Percentiles rank a stretch among this genome's conserved stretches.
phyloP scores from a whole-genome alignment of 2,113 vertebrate species.

The Zosterops lateralis region DNA sequence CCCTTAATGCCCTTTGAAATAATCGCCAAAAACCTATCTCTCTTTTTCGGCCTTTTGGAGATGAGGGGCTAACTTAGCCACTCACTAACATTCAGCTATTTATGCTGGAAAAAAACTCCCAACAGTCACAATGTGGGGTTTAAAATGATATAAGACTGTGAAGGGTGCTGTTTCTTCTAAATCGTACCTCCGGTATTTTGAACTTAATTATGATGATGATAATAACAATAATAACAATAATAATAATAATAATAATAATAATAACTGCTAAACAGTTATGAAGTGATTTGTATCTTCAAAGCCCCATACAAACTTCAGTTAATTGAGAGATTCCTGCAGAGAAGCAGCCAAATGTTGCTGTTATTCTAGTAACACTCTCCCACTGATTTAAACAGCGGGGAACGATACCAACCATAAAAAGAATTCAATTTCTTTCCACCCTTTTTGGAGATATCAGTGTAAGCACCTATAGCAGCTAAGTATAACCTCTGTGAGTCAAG shows the following conservation, averaged over 20 bases:
- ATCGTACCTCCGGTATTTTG: neutral
- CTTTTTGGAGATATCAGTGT: neutral
- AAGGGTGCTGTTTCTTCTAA: neutral
- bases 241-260: constrained; percentile 10
- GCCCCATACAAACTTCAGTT: neutral
- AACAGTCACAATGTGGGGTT: neutral
- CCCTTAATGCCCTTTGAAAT: neutral
- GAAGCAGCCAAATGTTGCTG: neutral
- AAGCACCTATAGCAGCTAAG: neutral
- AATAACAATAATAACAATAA: constrained; percentile 17
- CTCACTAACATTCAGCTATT: neutral
- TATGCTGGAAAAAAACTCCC: neutral
- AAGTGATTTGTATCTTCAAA: constrained; percentile 37
- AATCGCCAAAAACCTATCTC: neutral
- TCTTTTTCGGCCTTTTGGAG: neutral
- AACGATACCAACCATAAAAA: neutral
- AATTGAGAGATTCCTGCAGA: constrained; percentile 28
- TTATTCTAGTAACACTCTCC: neutral
- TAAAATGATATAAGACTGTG: neutral
- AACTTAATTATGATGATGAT: constrained; percentile 12
- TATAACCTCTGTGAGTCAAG: neutral
- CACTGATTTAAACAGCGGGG: neutral
- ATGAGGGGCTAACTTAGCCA: neutral
- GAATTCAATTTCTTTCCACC: neutral
- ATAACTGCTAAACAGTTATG: constrained; percentile 17